Conservation (phyloP, 2,113 vertebrate species). For the Sisor rabdophorus region DNA sequence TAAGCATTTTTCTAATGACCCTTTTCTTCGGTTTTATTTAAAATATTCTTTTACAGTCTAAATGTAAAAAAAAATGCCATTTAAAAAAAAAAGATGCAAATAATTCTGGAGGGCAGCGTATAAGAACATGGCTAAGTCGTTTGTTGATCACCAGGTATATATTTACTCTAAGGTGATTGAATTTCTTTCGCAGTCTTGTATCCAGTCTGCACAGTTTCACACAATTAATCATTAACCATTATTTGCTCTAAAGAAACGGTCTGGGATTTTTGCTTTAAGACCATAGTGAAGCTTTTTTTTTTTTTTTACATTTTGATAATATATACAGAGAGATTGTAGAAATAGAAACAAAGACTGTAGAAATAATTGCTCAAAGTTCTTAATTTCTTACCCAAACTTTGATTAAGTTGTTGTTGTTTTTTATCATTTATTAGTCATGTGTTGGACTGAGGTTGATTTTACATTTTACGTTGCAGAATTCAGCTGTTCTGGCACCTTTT, state of each 20-base stretch:
- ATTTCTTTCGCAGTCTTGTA: neutral
- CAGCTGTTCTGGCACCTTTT: neutral
- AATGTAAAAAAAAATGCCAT: neutral
- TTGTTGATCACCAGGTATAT: neutral
- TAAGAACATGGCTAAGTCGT: neutral
- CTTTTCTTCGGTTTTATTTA: neutral
- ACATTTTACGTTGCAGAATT: neutral
- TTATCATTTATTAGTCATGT: neutral
- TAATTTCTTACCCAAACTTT: neutral
- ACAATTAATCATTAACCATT: neutral
- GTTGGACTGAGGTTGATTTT: neutral
- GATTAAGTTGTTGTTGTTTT: neutral
- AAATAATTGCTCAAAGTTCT: neutral
- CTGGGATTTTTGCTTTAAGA: too few relatives aligned
- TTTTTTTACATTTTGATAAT: neutral
- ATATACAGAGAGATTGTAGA: neutral
- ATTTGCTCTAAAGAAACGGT: neutral
- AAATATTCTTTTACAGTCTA: neutral
- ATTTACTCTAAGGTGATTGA: neutral
- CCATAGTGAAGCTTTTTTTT: neutral
- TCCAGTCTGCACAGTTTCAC: neutral
- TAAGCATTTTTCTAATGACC: neutral
- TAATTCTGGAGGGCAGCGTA: neutral
- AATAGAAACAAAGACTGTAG: neutral
- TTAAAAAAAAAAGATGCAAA: neutral